Base-by-base conservation (phyloP, 92 coral and sea anemone species). In the Paragorgia papillata region DNA sequence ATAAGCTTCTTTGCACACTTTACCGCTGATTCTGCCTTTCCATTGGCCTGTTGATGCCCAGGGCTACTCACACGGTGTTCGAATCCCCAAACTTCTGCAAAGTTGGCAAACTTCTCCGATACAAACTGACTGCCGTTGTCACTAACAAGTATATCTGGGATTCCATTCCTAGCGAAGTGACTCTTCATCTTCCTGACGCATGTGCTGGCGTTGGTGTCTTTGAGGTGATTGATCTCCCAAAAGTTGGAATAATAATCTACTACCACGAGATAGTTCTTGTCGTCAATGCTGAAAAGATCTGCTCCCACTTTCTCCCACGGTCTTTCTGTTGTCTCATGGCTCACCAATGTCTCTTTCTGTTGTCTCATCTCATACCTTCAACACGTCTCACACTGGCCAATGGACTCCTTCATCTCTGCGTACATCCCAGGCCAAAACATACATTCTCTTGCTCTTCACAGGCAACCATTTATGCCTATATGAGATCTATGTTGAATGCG, bases 211-310 rank as follows among this genome's bases (percentile, higher is more conserved):
- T 66, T 70, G 48, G 85, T 76, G 80, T 86, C 76, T 0, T 51
- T 59, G 7, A 86, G 86, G 20, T 19, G 69, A 54, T 86, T 57
- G 24, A 89, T 79, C 15, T 86, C 94, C 86, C 84, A 68, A 62
- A 86, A 89, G 30, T 80, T 83, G 13, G 85, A 85, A 63, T 66
- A 85, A 68, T 89, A 85, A 78, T 60, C 35, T 79, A 79, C 80
- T 15, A 10, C 10, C 4, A 37, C 10, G 6, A 37, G 10, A 10
- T 37, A 37, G 43, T 37, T 4, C 10, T 37, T 37, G 4, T 37
- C 43, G 6, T 37, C 43, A 10, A 37, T 51, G 40, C 80, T 79
- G 82, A 76, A 62, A 18, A 61, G 19, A 18, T 76, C 69, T 14
- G 46, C 62, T 19, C 63, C 59, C 7, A 78, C 63, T 24, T 66